These are phyloP conservation scores for Ammospiza caudacuta DNA, from an alignment of 2,113 vertebrate species.

Conservation along the genomic window DNA sequence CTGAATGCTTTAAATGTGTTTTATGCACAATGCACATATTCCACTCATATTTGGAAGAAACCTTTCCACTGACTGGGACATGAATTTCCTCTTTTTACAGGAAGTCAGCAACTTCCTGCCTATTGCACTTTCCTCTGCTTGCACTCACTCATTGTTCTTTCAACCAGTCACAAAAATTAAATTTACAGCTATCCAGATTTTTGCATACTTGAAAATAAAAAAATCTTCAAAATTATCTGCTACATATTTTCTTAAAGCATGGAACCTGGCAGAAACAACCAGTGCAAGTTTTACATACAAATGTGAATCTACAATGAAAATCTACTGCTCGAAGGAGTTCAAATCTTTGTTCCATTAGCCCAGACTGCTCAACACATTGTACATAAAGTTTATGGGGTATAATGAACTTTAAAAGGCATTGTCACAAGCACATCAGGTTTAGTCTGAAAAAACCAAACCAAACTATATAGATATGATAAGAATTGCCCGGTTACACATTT, in stretches of 20 bases:
- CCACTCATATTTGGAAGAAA: neutral
- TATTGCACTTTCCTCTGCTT: neutral
- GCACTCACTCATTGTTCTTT: neutral
- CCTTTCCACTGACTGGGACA: neutral
- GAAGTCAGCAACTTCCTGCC: slow-evolving; percentile 1
- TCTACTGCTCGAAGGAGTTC: neutral
- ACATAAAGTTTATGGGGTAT: neutral
- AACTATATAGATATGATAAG: neutral
- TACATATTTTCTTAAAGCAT: neutral
- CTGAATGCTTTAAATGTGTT: neutral
- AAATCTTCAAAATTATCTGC: neutral
- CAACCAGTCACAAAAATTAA: neutral
- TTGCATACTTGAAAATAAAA: neutral
- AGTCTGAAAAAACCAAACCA: neutral
- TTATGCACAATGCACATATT: neutral
- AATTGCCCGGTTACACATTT: neutral
- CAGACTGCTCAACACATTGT: neutral
- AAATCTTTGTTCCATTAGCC: neutral
- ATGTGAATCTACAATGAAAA: neutral
- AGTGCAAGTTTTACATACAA: neutral
- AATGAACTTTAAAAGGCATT: neutral
- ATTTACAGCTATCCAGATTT: neutral
- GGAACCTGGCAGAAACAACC: neutral
- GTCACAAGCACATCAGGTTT: neutral
- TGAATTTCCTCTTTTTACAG: neutral